Percentiles rank a stretch among this genome's conserved stretches.
Evolutionary conservation across 2,797 vertebrate species (phyloP).

Genomic region (Nyctibius grandis): DNA sequence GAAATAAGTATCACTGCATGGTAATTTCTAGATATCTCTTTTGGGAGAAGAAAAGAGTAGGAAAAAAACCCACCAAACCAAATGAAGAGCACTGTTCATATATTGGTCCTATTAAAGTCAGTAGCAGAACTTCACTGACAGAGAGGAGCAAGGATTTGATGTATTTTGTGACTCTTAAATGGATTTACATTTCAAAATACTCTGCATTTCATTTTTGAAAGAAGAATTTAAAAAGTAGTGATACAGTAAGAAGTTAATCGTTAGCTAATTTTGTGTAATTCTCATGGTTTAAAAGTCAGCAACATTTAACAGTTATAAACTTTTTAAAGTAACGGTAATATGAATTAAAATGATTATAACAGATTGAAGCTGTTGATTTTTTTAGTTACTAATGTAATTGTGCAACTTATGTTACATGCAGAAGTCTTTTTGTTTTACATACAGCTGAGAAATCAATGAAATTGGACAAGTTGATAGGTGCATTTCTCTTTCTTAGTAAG

Average conservation of each 20-base stretch:
- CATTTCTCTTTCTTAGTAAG: not conserved
- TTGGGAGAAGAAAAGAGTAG: not conserved
- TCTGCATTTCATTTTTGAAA: not conserved
- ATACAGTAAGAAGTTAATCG: not conserved
- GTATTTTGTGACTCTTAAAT: not conserved
- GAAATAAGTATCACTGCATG: not conserved
- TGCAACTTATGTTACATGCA: not conserved
- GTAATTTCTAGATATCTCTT: not conserved
- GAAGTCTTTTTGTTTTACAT: not conserved
- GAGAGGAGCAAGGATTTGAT: not conserved
- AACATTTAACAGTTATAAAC: not conserved
- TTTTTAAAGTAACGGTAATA: not conserved
- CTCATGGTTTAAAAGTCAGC: not conserved
- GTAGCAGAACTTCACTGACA: not conserved
- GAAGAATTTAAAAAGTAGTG: not conserved
- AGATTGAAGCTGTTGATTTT: not conserved
- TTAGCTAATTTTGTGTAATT: not conserved
- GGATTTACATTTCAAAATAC: not conserved
- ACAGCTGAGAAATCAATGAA: not conserved
- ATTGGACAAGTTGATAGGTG: not conserved
- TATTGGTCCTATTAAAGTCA: not conserved
- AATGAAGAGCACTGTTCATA: not conserved
- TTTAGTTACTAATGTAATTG: not conserved
- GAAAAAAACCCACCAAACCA: not conserved
- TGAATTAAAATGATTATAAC: not conserved